These are phyloP conservation scores for Lophura nycthemera DNA, from an alignment of 2,113 vertebrate species.

Conservation along the genomic window DNA sequence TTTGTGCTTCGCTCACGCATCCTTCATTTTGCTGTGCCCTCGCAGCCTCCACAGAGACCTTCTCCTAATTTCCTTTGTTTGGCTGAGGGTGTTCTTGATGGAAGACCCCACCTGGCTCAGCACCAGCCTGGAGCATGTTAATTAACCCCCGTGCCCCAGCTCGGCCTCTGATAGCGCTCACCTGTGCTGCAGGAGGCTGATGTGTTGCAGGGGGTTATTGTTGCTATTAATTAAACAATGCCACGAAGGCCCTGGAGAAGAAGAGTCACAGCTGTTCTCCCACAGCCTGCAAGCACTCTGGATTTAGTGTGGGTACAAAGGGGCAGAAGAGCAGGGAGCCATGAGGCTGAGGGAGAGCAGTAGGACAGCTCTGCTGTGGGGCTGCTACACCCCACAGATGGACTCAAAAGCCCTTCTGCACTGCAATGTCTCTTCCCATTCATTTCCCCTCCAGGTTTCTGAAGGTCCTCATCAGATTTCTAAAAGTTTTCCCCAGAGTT, in stretches of 20 bases:
- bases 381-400: background rate
- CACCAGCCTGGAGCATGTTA: background rate
- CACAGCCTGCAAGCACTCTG: background rate
- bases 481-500: background rate
- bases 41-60: background rate
- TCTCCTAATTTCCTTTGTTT: background rate
- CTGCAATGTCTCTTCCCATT: rapidly evolving
- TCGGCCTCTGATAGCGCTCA: background rate
- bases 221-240: background rate
- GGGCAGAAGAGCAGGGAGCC: background rate
- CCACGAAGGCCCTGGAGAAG: background rate
- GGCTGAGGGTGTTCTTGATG: background rate
- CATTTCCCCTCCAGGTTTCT: background rate
- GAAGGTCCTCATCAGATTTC: background rate
- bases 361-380: background rate
- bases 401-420: background rate
- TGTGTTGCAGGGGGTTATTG: background rate
- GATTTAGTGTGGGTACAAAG: rapidly evolving
- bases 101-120: background rate
- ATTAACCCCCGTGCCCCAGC: background rate
- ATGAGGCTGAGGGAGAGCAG: rapidly evolving
- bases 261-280: rapidly evolving
- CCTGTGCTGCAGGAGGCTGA: background rate
- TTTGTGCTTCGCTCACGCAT: background rate
- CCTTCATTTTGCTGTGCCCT: background rate